These are phyloP conservation scores for Porites lobata DNA, from an alignment of 92 coral and sea anemone genomes.

Conservation along the genomic window DNA sequence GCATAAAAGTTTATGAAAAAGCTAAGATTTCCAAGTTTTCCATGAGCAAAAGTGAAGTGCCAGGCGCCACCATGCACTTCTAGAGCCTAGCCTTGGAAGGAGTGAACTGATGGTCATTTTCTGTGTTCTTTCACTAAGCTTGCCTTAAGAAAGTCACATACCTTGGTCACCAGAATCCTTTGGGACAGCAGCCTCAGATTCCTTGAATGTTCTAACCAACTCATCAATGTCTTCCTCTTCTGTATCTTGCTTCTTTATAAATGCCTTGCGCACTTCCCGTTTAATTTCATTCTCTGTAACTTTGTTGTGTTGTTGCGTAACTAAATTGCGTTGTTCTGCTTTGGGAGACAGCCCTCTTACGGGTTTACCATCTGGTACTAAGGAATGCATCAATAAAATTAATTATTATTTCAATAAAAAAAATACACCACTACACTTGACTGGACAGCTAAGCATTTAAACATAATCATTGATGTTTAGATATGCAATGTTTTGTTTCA, in stretches of 20 bases:
- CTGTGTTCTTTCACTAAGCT: too few species aligned
- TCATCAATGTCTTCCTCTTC: slow-evolving; percentile 96
- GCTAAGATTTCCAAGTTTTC: too few species aligned
- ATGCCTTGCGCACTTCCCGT: slow-evolving; percentile 7
- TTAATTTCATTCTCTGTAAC: neutral
- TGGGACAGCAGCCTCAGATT: slow-evolving; percentile 63
- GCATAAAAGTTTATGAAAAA: too few species aligned
- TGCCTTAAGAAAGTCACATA: slow-evolving; percentile 8
- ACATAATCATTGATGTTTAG: too few species aligned
- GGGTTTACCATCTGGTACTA: slow-evolving; percentile 27
- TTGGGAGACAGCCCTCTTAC: neutral
- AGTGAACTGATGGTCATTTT: too few species aligned
- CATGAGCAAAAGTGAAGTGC: too few species aligned
- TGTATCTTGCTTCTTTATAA: slow-evolving; percentile 46
- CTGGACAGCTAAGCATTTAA: too few species aligned
- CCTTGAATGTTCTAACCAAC: slow-evolving; percentile 78
- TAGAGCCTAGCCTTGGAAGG: too few species aligned
- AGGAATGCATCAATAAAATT: neutral
- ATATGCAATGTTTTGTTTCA: too few species aligned
- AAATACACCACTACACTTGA: too few species aligned
- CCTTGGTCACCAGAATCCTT: slow-evolving; percentile 35
- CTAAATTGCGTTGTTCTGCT: slow-evolving; percentile 4
- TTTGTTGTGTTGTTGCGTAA: neutral
- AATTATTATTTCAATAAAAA: too few species aligned
- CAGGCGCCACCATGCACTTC: too few species aligned